phyloP scores from a whole-genome alignment of 2,113 vertebrate genomes.

The Actenoides hombroni region DNA sequence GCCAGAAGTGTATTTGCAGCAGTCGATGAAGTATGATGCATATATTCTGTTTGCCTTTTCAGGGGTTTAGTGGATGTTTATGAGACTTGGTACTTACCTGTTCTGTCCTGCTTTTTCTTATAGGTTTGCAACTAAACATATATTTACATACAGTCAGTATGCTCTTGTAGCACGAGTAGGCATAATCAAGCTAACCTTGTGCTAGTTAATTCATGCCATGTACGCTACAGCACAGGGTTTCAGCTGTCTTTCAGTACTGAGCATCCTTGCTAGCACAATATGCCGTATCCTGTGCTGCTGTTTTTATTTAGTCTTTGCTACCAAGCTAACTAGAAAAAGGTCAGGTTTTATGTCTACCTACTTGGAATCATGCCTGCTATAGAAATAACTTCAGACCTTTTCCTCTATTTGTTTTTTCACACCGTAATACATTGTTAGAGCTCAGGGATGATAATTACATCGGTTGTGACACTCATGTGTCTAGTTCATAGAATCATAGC shows the following conservation, averaged over 20 bases:
- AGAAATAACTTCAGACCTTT: not conserved
- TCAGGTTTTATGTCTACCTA: not conserved
- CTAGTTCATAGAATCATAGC: not conserved
- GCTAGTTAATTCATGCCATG: not conserved
- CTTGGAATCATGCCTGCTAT: not conserved
- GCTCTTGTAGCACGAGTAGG: not conserved
- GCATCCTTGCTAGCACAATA: not conserved
- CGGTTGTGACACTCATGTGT: not conserved
- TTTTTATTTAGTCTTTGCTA: not conserved
- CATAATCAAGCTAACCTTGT: not conserved
- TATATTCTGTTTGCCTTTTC: not conserved
- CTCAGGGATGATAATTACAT: not conserved
- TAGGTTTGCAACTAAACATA: not conserved
- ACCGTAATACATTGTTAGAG: fast-evolving
- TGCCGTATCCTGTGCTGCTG: fast-evolving
- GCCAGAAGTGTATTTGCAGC: not conserved
- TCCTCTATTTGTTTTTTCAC: not conserved
- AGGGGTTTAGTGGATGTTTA: not conserved
- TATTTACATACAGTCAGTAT: not conserved
- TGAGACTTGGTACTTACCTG: not conserved
- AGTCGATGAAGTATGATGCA: not conserved
- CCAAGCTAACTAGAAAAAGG: not conserved
- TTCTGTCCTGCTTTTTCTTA: fast-evolving
- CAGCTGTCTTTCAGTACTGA: not conserved
- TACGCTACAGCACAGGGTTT: not conserved